These are phyloP conservation scores for Leuctra nigra DNA, from an alignment of 2,888 invertebrate genomes.

Conservation along the genomic window DNA sequence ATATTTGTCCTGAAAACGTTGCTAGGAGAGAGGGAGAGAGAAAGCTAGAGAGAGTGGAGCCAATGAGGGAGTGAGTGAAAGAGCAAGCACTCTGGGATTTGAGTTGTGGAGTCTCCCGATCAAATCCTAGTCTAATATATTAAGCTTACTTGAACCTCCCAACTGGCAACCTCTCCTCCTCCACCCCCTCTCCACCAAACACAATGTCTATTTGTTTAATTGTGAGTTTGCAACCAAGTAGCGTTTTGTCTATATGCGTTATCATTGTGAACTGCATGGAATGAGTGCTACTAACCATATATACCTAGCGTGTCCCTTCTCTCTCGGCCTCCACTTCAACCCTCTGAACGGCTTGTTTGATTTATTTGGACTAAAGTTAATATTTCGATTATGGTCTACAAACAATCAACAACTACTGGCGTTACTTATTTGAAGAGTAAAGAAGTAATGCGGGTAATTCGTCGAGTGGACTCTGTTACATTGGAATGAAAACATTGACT, in stretches of 20 bases:
- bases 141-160: slow-evolving; percentile 20
- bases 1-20: slow-evolving; percentile 26
- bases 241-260: neutral
- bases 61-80: neutral
- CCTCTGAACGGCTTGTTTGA: neutral
- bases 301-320: neutral
- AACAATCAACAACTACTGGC: slow-evolving; percentile 9
- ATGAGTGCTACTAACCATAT: too few species aligned
- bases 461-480: neutral
- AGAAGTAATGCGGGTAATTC: slow-evolving; percentile 10
- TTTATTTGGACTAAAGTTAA: slow-evolving; percentile 11
- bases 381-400: slow-evolving; percentile 17
- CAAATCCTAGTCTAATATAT: slow-evolving; percentile 21
- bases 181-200: neutral
- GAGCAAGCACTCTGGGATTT: neutral
- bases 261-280: neutral
- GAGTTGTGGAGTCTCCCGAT: neutral
- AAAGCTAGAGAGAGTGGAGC: neutral
- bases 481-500: neutral
- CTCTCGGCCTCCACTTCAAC: neutral
- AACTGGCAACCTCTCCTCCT: neutral
- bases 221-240: slow-evolving; percentile 14
- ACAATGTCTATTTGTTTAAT: slow-evolving; percentile 16
- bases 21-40: slow-evolving; percentile 11
- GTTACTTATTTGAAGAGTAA: slow-evolving; percentile 11